These are phyloP conservation scores for Oryzaephilus surinamensis DNA, from an alignment of 1,140 invertebrate genomes.

Conservation along the genomic window DNA sequence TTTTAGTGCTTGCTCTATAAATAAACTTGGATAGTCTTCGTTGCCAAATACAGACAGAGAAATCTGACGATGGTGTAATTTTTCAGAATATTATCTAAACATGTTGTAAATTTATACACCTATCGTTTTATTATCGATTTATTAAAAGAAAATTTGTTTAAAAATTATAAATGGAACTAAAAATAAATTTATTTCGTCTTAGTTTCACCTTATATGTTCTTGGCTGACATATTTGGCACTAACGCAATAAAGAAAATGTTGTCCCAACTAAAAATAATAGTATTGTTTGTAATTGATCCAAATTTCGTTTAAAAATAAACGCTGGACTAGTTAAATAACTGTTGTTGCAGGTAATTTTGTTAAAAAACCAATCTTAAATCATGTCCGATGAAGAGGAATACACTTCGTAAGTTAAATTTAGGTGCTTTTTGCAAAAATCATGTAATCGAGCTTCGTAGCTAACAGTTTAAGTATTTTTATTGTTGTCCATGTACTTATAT, in stretches of 20 bases:
- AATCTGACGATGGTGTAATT: no score
- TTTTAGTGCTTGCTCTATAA: no score
- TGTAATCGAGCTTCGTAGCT: background rate
- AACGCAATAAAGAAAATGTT: background rate
- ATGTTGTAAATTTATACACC: no score
- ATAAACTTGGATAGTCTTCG: no score
- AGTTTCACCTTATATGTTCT: background rate
- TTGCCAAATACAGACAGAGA: no score
- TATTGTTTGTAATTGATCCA: no score
- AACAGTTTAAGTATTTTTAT: background rate
- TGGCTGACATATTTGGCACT: background rate
- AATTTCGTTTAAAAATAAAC: conserved; percentile 8
- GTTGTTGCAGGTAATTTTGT: conserved; percentile 15
- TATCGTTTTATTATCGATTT: no score
- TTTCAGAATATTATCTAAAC: no score
- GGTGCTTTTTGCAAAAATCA: conserved; percentile 15
- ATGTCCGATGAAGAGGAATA: conserved; percentile 64
- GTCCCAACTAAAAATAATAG: no score
- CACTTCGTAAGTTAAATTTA: conserved; percentile 51
- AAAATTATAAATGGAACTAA: no score
- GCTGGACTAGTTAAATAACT: conserved; percentile 2
- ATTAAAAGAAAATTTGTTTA: no score
- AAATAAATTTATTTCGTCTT: background rate
- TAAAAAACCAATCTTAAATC: conserved; percentile 24
- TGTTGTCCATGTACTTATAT: background rate